phyloP scores from a whole-genome alignment of 2,797 vertebrate species.

The Phoebastria nigripes region DNA sequence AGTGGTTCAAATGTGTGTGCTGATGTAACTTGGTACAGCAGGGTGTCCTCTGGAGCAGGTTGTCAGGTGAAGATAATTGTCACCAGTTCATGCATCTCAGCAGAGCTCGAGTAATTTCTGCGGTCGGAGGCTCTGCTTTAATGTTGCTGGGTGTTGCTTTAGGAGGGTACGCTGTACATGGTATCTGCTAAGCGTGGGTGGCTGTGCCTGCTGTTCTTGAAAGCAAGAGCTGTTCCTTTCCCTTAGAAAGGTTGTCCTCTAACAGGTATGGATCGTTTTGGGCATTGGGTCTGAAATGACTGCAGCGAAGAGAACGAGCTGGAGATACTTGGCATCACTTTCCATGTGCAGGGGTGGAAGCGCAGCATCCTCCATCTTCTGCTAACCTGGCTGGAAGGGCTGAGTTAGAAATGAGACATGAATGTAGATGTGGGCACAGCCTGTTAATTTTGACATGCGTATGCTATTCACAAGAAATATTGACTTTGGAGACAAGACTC shows the following conservation, averaged over 20 bases:
- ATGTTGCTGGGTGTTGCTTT: neutral
- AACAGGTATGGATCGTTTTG: neutral
- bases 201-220: neutral
- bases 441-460: neutral
- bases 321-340: neutral
- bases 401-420: neutral
- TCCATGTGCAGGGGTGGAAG: neutral
- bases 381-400: neutral
- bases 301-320: neutral
- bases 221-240: neutral
- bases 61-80: neutral
- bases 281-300: neutral
- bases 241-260: neutral
- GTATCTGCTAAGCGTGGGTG: neutral
- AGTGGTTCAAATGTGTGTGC: neutral
- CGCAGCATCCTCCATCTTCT: neutral
- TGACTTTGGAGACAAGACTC: neutral
- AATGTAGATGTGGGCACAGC: neutral
- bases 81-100: neutral
- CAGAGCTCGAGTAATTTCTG: neutral
- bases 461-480: neutral
- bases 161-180: accelerated
- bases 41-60: neutral
- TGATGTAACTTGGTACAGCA: neutral
- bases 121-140: neutral